Base-by-base conservation (phyloP, 2,797 vertebrate species). In the Hozukius guyotensis region DNA sequence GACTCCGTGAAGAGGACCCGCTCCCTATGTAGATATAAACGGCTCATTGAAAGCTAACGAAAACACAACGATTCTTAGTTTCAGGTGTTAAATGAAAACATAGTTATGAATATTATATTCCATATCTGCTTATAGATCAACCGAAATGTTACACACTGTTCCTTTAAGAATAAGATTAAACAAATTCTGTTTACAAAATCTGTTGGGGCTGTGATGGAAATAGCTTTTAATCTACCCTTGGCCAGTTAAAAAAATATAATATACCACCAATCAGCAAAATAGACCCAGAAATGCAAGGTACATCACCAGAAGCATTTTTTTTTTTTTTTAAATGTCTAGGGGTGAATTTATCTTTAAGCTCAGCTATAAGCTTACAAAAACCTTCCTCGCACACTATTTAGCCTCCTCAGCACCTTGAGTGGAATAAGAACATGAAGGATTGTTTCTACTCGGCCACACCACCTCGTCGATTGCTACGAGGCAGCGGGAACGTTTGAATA, bases 401-500 rank as follows among this genome's bases (percentile, higher is more conserved):
- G 65, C 70, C 32, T 82, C 72, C 66, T 27, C 62, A 32, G 75
- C 74, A 85, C 63, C 62, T 72, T 32, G 46, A 73, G 38, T 77
- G 52, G 49, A 42, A 6, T 16, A 25, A 70, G 24, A 76, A 82
- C 63, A 49, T 70, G 22, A 66, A 75, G 82, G 81, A 67, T 70
- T 72, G 75, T 84, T 82, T 62, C 49, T 34, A 66, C 62, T 67
- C 78, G 53, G 65, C 24, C 52, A 8, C 49, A 70, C 72, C 63
- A 42, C 78, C 65, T 88, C 76, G 20, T 38, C 22, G 71, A 60
- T 69, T 65, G 71, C 66, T 63, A n/a, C 61, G 82, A 81, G 71
- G 61, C 69, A 74, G 87, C 22, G 59, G 75, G 78, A 67, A 57
- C n/a, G 67, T 85, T 88, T 81, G 27, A 83, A 63, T 25, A 49